These are phyloP conservation scores for Trypoxylus dichotomus DNA, from an alignment of 1,140 invertebrate species.

Conservation along the genomic window DNA sequence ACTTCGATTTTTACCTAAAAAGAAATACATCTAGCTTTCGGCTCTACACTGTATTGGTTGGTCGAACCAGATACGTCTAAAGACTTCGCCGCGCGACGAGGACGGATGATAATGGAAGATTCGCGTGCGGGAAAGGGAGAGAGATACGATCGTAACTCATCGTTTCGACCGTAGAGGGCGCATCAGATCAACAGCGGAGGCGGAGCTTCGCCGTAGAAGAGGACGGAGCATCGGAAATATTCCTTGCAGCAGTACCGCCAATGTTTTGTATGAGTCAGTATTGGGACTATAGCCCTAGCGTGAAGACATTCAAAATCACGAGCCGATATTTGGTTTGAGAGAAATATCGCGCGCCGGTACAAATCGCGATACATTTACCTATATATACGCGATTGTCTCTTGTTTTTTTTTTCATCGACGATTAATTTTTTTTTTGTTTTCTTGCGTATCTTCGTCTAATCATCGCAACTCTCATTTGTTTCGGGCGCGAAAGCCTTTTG, in stretches of 20 bases:
- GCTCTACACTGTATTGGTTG: constrained; percentile 27
- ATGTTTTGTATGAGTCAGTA: constrained; percentile 49
- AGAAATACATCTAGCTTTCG: constrained; percentile 50
- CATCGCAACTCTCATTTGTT: neutral
- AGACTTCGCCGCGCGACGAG: constrained; percentile 28
- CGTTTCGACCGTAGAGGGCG: constrained; percentile 45
- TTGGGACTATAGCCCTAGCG: constrained; percentile 50
- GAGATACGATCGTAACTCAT: constrained; percentile 10
- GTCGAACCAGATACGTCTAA: constrained; percentile 19
- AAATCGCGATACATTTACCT: constrained; percentile 11
- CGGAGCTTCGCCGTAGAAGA: constrained; percentile 47
- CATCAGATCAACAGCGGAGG: constrained; percentile 49
- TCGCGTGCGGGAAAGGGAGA: constrained; percentile 19
- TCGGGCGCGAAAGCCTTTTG: neutral
- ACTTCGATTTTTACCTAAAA: constrained; percentile 53
- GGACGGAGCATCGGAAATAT: constrained; percentile 40
- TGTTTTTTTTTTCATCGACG: neutral
- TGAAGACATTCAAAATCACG: constrained; percentile 42
- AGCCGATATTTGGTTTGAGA: constrained; percentile 28
- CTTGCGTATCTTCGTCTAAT: neutral
- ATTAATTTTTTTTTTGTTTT: constrained; percentile 3
- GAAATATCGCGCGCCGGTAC: constrained; percentile 30
- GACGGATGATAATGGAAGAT: neutral
- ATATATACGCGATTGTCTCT: constrained; percentile 16
- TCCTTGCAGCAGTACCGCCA: constrained; percentile 37